Percentiles rank a stretch among this genome's conserved stretches.
Conservation (phyloP, 2,113 vertebrate genomes). For the Hypanus sabinus region DNA sequence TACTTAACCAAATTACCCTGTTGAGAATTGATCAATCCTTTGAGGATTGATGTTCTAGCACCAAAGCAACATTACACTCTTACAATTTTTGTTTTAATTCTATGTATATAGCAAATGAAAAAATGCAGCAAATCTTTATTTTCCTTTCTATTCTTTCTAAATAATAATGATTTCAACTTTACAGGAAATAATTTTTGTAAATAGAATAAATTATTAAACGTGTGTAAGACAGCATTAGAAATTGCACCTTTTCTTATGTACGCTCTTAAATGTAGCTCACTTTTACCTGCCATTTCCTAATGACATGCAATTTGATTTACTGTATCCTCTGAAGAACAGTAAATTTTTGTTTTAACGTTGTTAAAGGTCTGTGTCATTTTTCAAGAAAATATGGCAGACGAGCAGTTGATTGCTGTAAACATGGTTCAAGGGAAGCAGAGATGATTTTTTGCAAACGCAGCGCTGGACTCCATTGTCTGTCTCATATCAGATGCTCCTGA, state of each 20-base stretch:
- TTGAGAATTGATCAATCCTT: neutral
- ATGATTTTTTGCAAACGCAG: neutral
- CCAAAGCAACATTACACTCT: neutral
- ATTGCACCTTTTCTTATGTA: neutral
- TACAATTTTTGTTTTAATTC: neutral
- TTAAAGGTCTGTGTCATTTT: constrained; percentile 27
- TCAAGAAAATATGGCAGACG: constrained; percentile 27
- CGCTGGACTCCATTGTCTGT: neutral
- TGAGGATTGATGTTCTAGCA: neutral
- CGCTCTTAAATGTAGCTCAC: neutral
- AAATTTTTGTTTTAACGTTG: constrained; percentile 3
- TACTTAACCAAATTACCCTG: constrained; percentile 17
- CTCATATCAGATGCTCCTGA: neutral
- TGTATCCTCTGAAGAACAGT: constrained; percentile 7
- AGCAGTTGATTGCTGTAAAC: constrained; percentile 34
- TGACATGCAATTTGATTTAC: constrained; percentile 3
- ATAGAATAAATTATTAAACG: neutral
- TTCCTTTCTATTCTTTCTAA: neutral
- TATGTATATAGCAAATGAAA: neutral
- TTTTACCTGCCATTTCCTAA: constrained; percentile 4
- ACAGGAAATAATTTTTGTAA: neutral
- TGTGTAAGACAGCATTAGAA: neutral
- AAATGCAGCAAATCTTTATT: neutral
- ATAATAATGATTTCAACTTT: neutral
- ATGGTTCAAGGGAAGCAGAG: neutral